Base-by-base conservation (phyloP, 2,888 invertebrate species). In the Lasioglossum lativentre region DNA sequence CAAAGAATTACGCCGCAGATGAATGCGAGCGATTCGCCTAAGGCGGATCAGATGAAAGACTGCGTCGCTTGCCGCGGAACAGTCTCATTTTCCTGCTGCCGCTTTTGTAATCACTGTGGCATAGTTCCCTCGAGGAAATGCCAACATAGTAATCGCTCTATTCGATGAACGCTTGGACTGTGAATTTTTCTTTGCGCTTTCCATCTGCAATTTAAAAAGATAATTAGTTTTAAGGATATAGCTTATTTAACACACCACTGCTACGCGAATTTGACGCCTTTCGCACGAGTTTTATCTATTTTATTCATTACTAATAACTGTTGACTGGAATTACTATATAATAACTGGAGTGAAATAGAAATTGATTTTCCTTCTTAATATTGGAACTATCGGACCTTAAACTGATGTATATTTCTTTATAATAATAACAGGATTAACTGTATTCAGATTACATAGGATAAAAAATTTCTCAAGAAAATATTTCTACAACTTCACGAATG, bases 1-100 rank as follows among this genome's bases (percentile, higher is more conserved):
- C 83, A 42, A 59, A 34, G 38, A 83, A 83, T 83, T 79, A 70
- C 73, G 78, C 30, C 72, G 75, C n/a, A 72, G 66, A 68, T 38
- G 66, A 19, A 27, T 30, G 34, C 27, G 38, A 12, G 34, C 42
- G 47, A 76, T 19, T 75, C 34, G 30, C 23, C 14, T 66, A 14
- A 14, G 30, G 30, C 27, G 42, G 8, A 71, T 23, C 6, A 34
- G 52, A 52, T 45, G 56, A 16, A 70, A 10, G 6, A 56, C 30
- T 52, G 45, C 40, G 30, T 63, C 45, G 40, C 30, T n/a, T 19
- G n/a, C 34, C 30, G 19, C 38, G 14, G 52, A 72, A 38, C 40
- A 52, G 16, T 30, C 5, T 19, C 23, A 40, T 56, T 42, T 40
- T 16, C n/a, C 56, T 45, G n/a, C n/a, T 4, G 30, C n/a, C 27